phyloP scores from a whole-genome alignment of 2,797 vertebrate species.

The Alfaro cultratus region DNA sequence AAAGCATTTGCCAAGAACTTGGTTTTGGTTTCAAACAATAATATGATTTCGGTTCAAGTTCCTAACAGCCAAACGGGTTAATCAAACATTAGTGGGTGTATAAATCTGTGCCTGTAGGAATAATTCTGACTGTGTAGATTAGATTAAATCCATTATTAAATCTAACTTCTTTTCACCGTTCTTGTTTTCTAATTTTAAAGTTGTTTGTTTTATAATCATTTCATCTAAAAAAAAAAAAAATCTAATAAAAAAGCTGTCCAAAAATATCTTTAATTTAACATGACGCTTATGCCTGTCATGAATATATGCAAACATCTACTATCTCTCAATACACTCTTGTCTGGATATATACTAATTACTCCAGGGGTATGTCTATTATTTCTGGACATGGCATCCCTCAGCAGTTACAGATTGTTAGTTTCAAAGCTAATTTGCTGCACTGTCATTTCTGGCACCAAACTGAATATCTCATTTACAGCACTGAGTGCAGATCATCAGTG shows the following conservation, averaged over 20 bases:
- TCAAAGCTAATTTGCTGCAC: not conserved
- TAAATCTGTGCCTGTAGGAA: not conserved
- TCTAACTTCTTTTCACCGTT: not conserved
- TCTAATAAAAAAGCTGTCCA: no score
- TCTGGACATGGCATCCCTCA: not conserved
- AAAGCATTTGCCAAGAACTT: not conserved
- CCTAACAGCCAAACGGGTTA: not conserved
- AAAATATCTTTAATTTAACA: not conserved
- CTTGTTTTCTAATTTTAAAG: not conserved
- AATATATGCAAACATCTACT: not conserved
- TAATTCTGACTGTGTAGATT: not conserved
- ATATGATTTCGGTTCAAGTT: not conserved
- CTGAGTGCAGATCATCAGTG: not conserved
- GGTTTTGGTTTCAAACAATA: not conserved
- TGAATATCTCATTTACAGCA: constrained; percentile 1
- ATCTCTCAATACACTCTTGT: not conserved
- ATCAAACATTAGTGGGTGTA: not conserved
- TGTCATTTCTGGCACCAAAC: not conserved
- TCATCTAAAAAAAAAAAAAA: not conserved
- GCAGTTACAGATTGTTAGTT: not conserved
- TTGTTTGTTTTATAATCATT: not conserved
- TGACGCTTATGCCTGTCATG: not conserved
- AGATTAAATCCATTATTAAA: not conserved
- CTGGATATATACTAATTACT: not conserved
- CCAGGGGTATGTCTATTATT: not conserved